Evolutionary conservation across 2,888 invertebrate species (phyloP), one percentile per base, ranked within the genome.

Genomic region (Melanchra persicariae): DNA sequence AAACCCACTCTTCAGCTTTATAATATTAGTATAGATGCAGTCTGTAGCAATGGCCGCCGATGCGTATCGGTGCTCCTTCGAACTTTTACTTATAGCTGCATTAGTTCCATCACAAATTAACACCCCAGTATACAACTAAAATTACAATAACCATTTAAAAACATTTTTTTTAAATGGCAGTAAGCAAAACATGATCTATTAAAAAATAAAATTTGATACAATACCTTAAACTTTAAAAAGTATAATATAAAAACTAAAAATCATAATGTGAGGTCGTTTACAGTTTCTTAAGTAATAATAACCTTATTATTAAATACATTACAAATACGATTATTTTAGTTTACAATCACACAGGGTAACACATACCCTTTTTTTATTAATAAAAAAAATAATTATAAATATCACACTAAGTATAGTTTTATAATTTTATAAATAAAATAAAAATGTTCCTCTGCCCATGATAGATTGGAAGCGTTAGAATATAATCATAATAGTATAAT

Each of bases 351-450:
- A 79, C 79, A 64, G 52, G 37, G 30, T 47, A 76, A 10, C 7
- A 60, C 0, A 37, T 55, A 70, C 61, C 61, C 60, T 43, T 61
- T 74, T n/a, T 52, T 37, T 47, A 19, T 52, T 22, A 24, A 22
- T 24, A 55, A 40, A 62, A 60, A 62, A 59, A n/a, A 19, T 60
- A 60, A 45, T 51, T 40, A 54, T 55, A 55, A 70, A 59, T 75
- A 76, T 76, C 78, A 76, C 78, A 77, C 71, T 43, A n/a, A n/a
- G n/a, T n/a, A n/a, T n/a, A 51, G 24, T 60, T 64, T 49, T n/a
- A 47, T 47, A n/a, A n/a, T n/a, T n/a, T n/a, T n/a, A n/a, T 3
- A 9, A 9, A 30, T 9, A 19, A 54, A 30, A 34, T 17, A 26
- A 54, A 54, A 45, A 45, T 45, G 45, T 45, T 19, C 45, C 19